Conservation (phyloP, 2,113 vertebrate genomes). For the Panthera uncia region DNA sequence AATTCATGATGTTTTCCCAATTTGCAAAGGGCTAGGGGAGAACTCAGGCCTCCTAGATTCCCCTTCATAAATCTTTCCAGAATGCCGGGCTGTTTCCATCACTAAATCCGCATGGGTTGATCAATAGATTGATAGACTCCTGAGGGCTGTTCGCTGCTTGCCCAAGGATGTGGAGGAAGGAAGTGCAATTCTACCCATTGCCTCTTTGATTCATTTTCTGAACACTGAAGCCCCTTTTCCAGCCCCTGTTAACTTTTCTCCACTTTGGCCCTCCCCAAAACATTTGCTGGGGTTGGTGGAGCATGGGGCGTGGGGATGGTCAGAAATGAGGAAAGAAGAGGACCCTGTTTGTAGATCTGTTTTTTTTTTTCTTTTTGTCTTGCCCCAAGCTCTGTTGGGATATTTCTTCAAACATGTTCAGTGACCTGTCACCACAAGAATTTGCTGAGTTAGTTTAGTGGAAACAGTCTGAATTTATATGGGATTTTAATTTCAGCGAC, state of each 20-base stretch:
- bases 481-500: slow-evolving; percentile 63
- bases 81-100: neutral
- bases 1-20: neutral
- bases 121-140: neutral
- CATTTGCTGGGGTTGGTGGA: neutral
- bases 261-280: neutral
- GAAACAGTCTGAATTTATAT: slow-evolving; percentile 53
- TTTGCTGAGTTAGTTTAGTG: slow-evolving; percentile 62
- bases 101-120: neutral
- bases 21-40: neutral
- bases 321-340: slow-evolving; percentile 19
- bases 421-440: slow-evolving; percentile 15
- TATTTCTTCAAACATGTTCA: slow-evolving; percentile 47
- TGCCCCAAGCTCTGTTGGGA: neutral
- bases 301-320: neutral
- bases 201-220: slow-evolving; percentile 28
- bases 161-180: neutral
- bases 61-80: neutral
- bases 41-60: neutral
- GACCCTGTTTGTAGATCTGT: neutral
- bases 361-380: neutral
- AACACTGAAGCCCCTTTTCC: neutral
- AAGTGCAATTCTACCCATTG: neutral
- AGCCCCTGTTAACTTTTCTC: neutral
- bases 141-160: neutral